Evolutionary conservation across 2,888 invertebrate genomes (phyloP), one percentile per base, ranked within the genome.

Genomic region (Cerceris rybyensis): DNA sequence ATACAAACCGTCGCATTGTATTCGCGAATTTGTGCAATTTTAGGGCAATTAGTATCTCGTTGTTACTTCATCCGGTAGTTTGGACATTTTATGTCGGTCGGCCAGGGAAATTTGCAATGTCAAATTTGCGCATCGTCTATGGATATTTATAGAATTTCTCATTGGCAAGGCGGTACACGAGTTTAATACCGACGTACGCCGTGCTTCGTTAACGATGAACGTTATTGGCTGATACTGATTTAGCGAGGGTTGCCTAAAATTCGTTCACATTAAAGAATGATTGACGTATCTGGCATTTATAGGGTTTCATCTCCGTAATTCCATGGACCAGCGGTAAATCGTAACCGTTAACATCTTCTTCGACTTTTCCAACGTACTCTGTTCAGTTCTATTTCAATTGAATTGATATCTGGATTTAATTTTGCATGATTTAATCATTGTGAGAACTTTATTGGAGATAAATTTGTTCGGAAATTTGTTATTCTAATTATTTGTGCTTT

Each of bases 61-160:
- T n/a, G n/a, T 9, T 54, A 9, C 13, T 8, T 8, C 7, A 46
- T 28, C 6, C 2, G 59, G 2, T 8, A 17, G 7, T 2, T 9
- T 7, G 58, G 13, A 13, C 43, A 61, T 54, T 69, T 69, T 54
- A 2, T 41, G 13, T 11, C n/a, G 58, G 28, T 50, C 42, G 1
- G 55, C 8, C 28, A 4, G 13, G 7, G 59, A 75, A 75, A 75
- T 75, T 73, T 50, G 46, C 59, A 59, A 73, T 43, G 65, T 75
- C 75, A 65, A 75, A 69, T 28, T 49, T 64, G 16, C 55, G 55
- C n/a, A 77, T 65, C 60, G 66, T 67, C 70, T 77, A 54, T 50
- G 64, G 78, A 81, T 75, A 69, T 86, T 85, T 85, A 78, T 82
- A 77, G 66, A 80, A 85, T 83, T 76, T 83, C 80, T 74, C 78